A percentile compares a stretch with the other conserved stretches of the same genome.
Evolutionary conservation across 2,113 vertebrate species (phyloP).

Genomic region (Tachysurus fulvidraco): DNA sequence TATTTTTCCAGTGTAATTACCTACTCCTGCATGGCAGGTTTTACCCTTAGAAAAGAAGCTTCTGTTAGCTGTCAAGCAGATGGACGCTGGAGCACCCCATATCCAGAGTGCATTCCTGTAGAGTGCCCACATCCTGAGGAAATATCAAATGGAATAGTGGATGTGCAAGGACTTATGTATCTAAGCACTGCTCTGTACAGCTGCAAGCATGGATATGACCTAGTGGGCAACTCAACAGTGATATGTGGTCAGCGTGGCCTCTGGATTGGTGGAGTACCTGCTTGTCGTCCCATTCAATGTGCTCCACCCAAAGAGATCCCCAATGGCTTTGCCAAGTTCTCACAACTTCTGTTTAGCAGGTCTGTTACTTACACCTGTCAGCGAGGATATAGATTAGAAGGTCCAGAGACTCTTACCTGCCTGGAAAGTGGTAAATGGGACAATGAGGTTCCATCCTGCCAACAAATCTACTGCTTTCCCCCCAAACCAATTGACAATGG

Average conservation of each 20-base stretch:
- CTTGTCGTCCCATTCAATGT: conserved; percentile 88
- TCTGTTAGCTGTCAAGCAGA: conserved; percentile 79
- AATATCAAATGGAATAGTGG: conserved; percentile 86
- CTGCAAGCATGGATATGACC: conserved; percentile 86
- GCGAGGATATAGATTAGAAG: conserved; percentile 86
- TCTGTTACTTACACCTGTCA: conserved; percentile 83
- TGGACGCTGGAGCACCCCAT: conserved; percentile 83
- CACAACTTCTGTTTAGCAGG: conserved; percentile 83
- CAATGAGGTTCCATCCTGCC: conserved; percentile 76
- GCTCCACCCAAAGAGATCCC: conserved; percentile 78
- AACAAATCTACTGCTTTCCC: conserved; percentile 82
- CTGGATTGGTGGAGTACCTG: conserved; percentile 91
- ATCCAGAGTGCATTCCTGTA: conserved; percentile 89
- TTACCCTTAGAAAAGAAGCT: conserved; percentile 78
- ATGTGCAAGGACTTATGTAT: conserved; percentile 95
- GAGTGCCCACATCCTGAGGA: conserved; percentile 94
- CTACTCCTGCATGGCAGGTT: conserved; percentile 89
- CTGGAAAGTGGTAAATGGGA: conserved; percentile 87
- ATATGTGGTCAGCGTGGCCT: conserved; percentile 90
- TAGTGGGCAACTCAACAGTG: conserved; percentile 85
- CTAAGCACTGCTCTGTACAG: conserved; percentile 93
- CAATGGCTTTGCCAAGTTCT: conserved; percentile 80
- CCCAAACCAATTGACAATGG: conserved; percentile 91
- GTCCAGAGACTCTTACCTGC: conserved; percentile 80
- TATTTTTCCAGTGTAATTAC: conserved; percentile 79